phyloP scores from a whole-genome alignment of 2,888 invertebrate genomes.

The Pollenia angustigena region DNA sequence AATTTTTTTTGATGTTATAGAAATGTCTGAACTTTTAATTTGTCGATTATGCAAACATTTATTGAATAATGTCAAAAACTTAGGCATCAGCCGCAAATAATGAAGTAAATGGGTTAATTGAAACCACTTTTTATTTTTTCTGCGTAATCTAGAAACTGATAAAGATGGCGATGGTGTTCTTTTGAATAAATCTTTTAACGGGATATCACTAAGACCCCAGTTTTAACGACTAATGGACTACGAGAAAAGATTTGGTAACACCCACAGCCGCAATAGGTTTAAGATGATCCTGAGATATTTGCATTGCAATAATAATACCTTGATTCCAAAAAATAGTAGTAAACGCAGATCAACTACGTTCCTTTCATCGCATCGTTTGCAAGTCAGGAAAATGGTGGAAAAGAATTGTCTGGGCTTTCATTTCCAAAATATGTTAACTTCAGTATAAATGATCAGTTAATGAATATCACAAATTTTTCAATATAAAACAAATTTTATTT shows the following conservation, averaged over 20 bases:
- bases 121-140: too few relatives aligned
- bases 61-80: too few relatives aligned
- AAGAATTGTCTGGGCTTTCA: not conserved
- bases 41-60: too few relatives aligned
- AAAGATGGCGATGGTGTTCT: slow-evolving; percentile 3
- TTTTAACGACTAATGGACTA: slow-evolving; percentile 57
- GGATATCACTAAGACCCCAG: slow-evolving; percentile 49
- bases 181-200: slow-evolving; percentile 50
- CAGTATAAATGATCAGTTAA: not conserved
- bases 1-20: too few relatives aligned
- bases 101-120: too few relatives aligned
- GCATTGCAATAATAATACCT: slow-evolving; percentile 50
- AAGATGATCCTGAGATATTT: slow-evolving; percentile 54
- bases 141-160: not conserved
- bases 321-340: slow-evolving; percentile 49
- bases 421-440: not conserved
- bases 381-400: not conserved
- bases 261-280: slow-evolving; percentile 57
- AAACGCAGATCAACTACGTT: slow-evolving; percentile 62
- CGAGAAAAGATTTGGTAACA: slow-evolving; percentile 31
- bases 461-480: too few relatives aligned
- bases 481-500: too few relatives aligned
- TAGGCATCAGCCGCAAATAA: too few relatives aligned
- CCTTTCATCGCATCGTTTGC: not conserved
- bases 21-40: too few relatives aligned